Conservation (phyloP, 2,113 vertebrate species). For the Heterotilapia buettikoferi region DNA sequence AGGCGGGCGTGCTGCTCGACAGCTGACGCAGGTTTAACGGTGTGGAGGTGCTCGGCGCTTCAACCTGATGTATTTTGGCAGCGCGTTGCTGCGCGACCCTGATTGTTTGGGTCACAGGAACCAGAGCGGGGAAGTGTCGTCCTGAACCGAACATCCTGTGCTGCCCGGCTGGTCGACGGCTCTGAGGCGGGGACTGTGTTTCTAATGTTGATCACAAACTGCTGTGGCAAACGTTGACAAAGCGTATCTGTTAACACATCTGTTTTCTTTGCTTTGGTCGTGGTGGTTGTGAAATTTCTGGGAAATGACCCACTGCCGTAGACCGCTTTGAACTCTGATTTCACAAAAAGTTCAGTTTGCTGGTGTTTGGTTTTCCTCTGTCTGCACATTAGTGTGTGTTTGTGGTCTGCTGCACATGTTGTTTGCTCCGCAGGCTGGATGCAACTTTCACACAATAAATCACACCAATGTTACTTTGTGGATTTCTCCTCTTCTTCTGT, state of each 20-base stretch:
- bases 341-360: background rate
- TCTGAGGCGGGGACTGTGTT: accelerated
- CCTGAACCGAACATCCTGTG: background rate
- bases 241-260: background rate
- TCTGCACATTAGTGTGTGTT: accelerated
- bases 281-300: background rate
- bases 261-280: background rate
- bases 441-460: background rate
- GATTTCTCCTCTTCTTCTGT: background rate
- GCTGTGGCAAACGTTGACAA: background rate
- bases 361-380: background rate
- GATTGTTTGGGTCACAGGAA: accelerated
- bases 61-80: background rate
- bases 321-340: background rate
- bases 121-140: background rate
- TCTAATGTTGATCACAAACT: background rate
- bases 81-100: background rate
- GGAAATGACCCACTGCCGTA: background rate
- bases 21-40: background rate
- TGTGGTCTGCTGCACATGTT: background rate
- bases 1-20: background rate
- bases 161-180: background rate
- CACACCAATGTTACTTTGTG: background rate
- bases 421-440: background rate
- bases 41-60: accelerated